A percentile compares a stretch with the other conserved stretches of the same genome.
Conservation (phyloP, 2,113 vertebrate species). For the Peromyscus maniculatus region DNA sequence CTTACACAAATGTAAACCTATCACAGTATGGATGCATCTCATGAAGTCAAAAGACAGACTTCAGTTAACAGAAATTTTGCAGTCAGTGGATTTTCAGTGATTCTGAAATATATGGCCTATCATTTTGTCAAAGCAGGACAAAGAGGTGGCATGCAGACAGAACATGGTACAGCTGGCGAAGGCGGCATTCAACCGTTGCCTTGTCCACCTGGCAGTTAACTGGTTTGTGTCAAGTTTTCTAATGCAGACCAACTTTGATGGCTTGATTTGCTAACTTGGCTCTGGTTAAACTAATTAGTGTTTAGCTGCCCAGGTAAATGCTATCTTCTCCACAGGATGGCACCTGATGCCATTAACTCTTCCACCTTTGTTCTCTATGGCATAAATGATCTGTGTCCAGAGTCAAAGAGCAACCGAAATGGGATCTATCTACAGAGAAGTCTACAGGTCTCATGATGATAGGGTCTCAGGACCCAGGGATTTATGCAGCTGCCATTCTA, state of each 20-base stretch:
- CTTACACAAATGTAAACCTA: conserved; percentile 54
- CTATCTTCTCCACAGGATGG: conserved; percentile 59
- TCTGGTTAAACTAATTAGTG: conserved; percentile 74
- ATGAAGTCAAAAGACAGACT: conserved; percentile 78
- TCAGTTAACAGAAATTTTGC: conserved; percentile 73
- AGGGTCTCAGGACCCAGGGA: conserved; percentile 24
- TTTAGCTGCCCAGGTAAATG: conserved; percentile 64
- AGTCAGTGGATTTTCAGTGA: neutral
- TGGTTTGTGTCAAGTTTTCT: conserved; percentile 69
- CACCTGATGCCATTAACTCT: conserved; percentile 58
- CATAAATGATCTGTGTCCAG: neutral
- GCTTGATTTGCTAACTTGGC: conserved; percentile 71
- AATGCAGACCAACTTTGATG: conserved; percentile 48
- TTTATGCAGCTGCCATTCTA: conserved; percentile 53
- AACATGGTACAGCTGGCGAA: conserved; percentile 75
- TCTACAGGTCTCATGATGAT: conserved; percentile 30
- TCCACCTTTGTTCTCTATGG: neutral
- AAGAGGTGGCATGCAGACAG: conserved; percentile 73
- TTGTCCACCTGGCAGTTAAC: conserved; percentile 54
- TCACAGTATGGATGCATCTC: conserved; percentile 39
- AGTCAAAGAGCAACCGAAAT: neutral
- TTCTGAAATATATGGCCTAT: conserved; percentile 76
- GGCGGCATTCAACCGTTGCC: neutral
- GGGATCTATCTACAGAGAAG: conserved; percentile 47
- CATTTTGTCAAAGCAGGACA: conserved; percentile 69